A percentile compares a stretch with the other conserved stretches of the same genome.
Evolutionary conservation across 2,888 invertebrate genomes (phyloP).

Genomic region (Cremastobaeus sp.): DNA sequence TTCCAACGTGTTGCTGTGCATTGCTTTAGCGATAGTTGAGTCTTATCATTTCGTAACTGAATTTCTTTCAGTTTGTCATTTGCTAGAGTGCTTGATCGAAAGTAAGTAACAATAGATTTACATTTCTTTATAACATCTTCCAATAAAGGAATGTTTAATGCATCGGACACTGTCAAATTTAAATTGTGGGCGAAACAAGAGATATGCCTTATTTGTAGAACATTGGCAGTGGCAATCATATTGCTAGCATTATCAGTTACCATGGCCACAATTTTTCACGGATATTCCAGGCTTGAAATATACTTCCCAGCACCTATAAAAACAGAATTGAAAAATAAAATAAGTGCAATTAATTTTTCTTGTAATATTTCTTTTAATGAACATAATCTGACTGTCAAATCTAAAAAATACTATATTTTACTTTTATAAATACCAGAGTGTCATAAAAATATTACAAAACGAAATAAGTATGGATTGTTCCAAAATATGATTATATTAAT

Average conservation of each 20-base stretch:
- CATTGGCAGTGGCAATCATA: slow-evolving; percentile 8
- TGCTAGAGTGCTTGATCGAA: slow-evolving; percentile 10
- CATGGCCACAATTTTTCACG: slow-evolving; percentile 10
- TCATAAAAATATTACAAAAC: too few species aligned
- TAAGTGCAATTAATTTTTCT: too few species aligned
- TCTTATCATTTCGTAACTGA: background rate
- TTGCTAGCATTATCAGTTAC: slow-evolving; percentile 21
- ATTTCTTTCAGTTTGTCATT: slow-evolving; percentile 22
- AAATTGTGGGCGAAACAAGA: slow-evolving; percentile 16
- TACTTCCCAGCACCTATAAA: slow-evolving; percentile 4
- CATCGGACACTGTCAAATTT: slow-evolving; percentile 8
- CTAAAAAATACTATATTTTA: too few species aligned
- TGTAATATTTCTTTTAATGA: too few species aligned
- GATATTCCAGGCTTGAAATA: slow-evolving; percentile 11
- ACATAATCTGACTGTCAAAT: too few species aligned
- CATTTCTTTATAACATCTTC: background rate
- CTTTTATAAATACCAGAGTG: too few species aligned
- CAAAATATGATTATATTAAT: too few species aligned
- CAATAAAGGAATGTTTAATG: background rate
- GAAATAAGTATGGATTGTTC: too few species aligned
- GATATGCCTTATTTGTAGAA: slow-evolving; percentile 5
- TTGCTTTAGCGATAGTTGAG: slow-evolving; percentile 5
- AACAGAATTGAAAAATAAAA: slow-evolving; percentile 9
- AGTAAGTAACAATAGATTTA: slow-evolving; percentile 9
- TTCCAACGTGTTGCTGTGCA: slow-evolving; percentile 21